Evolutionary conservation across 2,888 invertebrate genomes (phyloP).

Genomic region (Trichopoda pennipes): DNA sequence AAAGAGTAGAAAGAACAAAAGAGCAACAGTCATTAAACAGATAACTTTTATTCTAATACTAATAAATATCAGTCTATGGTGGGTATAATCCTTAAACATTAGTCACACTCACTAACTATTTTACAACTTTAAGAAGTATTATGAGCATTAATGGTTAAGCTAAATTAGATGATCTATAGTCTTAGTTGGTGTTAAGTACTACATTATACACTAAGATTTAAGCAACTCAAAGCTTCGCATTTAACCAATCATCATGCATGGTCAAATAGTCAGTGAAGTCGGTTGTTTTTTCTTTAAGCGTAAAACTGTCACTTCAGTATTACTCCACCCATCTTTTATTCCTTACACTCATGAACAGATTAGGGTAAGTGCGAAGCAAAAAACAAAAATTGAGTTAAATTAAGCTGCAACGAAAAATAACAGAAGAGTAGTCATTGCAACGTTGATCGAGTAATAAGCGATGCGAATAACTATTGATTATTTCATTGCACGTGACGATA

Average conservation of each 20-base stretch:
- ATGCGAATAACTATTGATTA: too few relatives aligned
- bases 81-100: too few relatives aligned
- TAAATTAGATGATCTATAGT: too few relatives aligned
- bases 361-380: background rate
- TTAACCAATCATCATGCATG: constrained; percentile 26
- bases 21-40: background rate
- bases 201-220: constrained; percentile 44
- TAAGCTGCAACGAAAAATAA: too few relatives aligned
- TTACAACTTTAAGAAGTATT: too few relatives aligned
- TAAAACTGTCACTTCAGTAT: background rate
- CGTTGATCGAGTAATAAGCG: too few relatives aligned
- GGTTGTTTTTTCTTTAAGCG: too few relatives aligned
- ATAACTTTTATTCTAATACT: background rate
- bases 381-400: too few relatives aligned
- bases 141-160: too few relatives aligned
- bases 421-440: too few relatives aligned
- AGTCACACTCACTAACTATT: too few relatives aligned
- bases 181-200: background rate
- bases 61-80: background rate
- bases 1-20: background rate
- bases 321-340: constrained; percentile 43
- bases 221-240: constrained; percentile 26
- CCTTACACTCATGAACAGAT: background rate
- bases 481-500: too few relatives aligned
- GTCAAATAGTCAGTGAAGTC: background rate